phyloP scores from a whole-genome alignment of 1,140 invertebrate genomes.

The Orussus abietinus region DNA sequence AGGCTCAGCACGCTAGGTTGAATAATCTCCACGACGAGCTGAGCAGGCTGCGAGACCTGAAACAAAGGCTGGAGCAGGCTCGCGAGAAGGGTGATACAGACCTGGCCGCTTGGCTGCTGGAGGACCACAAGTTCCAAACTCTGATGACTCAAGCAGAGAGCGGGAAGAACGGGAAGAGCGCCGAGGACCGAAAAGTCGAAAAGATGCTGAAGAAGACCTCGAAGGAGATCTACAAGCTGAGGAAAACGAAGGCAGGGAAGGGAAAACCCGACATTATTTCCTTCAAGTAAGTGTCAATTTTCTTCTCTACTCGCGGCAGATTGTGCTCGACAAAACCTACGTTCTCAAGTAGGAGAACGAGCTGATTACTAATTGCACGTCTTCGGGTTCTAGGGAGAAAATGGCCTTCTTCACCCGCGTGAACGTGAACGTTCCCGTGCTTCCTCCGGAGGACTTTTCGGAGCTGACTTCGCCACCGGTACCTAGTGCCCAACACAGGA shows the following conservation, averaged over 20 bases:
- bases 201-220: conserved; percentile 81
- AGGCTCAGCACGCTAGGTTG: conserved; percentile 80
- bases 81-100: conserved; percentile 73
- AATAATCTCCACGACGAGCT: conserved; percentile 82
- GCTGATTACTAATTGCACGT: too few species aligned
- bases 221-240: conserved; percentile 83
- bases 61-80: conserved; percentile 70
- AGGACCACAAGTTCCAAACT: conserved; percentile 80
- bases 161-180: conserved; percentile 60
- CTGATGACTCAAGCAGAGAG: conserved; percentile 65
- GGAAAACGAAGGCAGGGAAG: conserved; percentile 82
- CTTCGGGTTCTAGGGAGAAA: conserved; percentile 86
- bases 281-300: conserved; percentile 82
- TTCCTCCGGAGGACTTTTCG: conserved; percentile 63
- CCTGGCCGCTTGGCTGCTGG: conserved; percentile 77
- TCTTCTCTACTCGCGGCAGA: too few species aligned
- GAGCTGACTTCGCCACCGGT: too few species aligned
- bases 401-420: conserved; percentile 90
- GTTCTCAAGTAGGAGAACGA: too few species aligned
- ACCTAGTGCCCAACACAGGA: conserved; percentile 28
- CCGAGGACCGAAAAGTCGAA: conserved; percentile 74
- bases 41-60: conserved; percentile 72
- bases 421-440: conserved; percentile 71
- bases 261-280: conserved; percentile 86
- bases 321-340: too few species aligned